Evolutionary conservation across 2,113 vertebrate genomes (phyloP), one percentile per base, ranked within the genome.

Genomic region (Gyps fulvus): DNA sequence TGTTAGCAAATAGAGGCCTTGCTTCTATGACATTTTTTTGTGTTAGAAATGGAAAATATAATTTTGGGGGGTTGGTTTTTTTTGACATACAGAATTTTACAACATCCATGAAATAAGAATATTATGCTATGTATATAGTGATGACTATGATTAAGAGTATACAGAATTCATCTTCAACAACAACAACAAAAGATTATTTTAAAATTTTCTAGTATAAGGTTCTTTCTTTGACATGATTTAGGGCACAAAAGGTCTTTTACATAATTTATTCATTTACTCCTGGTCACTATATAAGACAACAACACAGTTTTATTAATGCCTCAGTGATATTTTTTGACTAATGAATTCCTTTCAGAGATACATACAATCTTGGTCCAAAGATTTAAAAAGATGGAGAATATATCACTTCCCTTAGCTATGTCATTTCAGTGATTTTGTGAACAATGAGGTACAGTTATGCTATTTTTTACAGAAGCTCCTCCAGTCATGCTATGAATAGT

Each of bases 1-100:
- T 97, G 54, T 74, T 95, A 90, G 54, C 34, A 97, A 96, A 93
- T 29, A 67, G 22, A 81, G 50, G n/a, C 17, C 61, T 79, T 76
- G 29, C 18, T 87, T 66, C 31, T 83, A 23, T 93, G 72, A 95
- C 54, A 58, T 95, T 95, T 55, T 81, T 31, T 26, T 67, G 34
- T 59, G 11, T 94, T 85, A 90, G 71, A 83, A 96, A 76, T 32
- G 2, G 19, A 87, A 95, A 90, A 52, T 54, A 25, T 47, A 16
- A 52, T 77, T 92, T 2, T 34, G 67, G n/a, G 21, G 6, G 2
- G 7, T 27, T 40, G 22, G 3, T 0, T 2, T 52, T n/a, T 70
- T 90, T 14, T 45, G 29, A 83, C 36, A 29, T 27, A 22, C 1
- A 3, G 4, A 47, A 57, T 71, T 94, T 95, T 86, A 81, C 32